phyloP scores from a whole-genome alignment of 2,113 vertebrate species.

The Amphiprion ocellaris region DNA sequence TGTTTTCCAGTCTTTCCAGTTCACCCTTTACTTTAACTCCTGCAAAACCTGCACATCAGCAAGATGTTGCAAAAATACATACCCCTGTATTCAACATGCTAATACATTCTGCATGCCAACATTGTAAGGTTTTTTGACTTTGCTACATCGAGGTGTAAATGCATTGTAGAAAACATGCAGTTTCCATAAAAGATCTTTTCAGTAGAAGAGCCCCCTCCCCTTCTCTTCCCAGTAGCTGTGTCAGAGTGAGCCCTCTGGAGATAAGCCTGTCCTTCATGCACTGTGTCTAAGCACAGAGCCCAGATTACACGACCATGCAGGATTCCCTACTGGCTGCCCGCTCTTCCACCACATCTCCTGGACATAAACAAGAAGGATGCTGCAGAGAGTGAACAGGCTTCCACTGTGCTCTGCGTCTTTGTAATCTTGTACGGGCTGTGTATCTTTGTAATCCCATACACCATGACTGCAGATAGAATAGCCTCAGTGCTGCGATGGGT shows the following conservation, averaged over 20 bases:
- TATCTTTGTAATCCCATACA: slow-evolving; percentile 64
- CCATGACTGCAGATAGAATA: slow-evolving; percentile 29
- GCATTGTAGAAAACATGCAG: slow-evolving; percentile 35
- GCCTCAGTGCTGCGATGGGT: slow-evolving; percentile 27
- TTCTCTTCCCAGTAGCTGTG: slow-evolving; percentile 28
- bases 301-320: slow-evolving; percentile 73
- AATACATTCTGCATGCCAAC: slow-evolving; percentile 34
- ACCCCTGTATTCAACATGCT: slow-evolving; percentile 17
- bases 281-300: slow-evolving; percentile 64
- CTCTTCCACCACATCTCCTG: slow-evolving; percentile 55
- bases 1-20: too few relatives aligned
- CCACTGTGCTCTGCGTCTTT: slow-evolving; percentile 54
- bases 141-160: slow-evolving; percentile 46
- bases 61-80: slow-evolving; percentile 30
- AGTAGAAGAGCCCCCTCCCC: slow-evolving; percentile 5
- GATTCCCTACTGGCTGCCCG: slow-evolving; percentile 64
- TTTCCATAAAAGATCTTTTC: slow-evolving; percentile 52
- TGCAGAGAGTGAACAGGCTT: slow-evolving; percentile 46
- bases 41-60: slow-evolving; percentile 26
- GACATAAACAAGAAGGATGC: slow-evolving; percentile 71
- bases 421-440: slow-evolving; percentile 60
- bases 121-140: slow-evolving; percentile 44
- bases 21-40: slow-evolving; percentile 15
- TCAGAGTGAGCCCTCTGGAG: slow-evolving; percentile 65
- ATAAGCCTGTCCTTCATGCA: slow-evolving; percentile 76